A percentile compares a stretch with the other conserved stretches of the same genome.
Conservation (phyloP, 2,888 invertebrate genomes). For the Hartigia nigra region DNA sequence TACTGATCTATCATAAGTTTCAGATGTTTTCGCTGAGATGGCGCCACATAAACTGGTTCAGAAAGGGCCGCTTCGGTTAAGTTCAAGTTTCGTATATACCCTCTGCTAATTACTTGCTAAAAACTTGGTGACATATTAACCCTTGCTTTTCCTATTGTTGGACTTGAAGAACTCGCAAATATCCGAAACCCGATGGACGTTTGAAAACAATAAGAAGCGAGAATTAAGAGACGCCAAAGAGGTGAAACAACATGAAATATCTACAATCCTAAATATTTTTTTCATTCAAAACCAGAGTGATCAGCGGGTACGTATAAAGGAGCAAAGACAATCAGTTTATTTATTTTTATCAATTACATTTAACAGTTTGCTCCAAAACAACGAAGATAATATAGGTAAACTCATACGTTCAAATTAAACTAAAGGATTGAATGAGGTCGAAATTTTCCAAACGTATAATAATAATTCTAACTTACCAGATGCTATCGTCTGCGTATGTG, state of each 20-base stretch:
- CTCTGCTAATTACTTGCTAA: no score
- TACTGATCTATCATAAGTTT: no score
- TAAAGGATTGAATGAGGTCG: background rate
- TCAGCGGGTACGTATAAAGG: background rate
- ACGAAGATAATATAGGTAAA: background rate
- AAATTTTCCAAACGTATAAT: background rate
- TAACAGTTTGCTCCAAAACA: background rate
- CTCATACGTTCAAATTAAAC: background rate
- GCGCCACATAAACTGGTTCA: no score
- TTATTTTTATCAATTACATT: background rate
- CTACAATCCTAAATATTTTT: no score
- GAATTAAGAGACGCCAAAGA: no score
- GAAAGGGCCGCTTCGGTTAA: no score
- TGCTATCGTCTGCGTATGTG: background rate
- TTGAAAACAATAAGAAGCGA: background rate
- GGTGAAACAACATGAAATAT: no score
- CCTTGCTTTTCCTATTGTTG: background rate
- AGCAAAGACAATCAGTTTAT: background rate
- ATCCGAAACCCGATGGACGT: background rate
- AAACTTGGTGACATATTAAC: background rate
- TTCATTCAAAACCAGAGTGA: no score
- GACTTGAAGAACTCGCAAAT: background rate
- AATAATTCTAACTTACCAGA: background rate
- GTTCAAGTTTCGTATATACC: no score
- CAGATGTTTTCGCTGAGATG: no score